These are phyloP conservation scores for Oscheius sp. DNA, from an alignment of 2,888 invertebrate species.

Conservation along the genomic window DNA sequence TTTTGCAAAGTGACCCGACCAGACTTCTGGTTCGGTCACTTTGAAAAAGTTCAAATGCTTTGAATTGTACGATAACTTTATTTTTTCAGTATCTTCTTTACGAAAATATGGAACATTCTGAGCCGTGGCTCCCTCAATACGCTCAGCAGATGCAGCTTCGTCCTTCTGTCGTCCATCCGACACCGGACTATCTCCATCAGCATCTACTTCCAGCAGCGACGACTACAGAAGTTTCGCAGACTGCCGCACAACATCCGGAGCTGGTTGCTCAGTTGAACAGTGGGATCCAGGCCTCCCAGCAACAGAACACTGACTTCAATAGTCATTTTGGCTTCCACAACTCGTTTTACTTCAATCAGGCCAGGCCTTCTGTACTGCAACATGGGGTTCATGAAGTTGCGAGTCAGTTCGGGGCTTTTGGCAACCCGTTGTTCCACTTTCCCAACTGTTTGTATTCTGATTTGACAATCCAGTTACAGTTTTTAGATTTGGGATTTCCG, in stretches of 20 bases:
- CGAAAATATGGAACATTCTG: not conserved
- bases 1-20: too few species aligned
- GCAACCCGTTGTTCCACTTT: not conserved
- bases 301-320: not conserved
- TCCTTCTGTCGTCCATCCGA: slow-evolving; percentile 4
- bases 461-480: not conserved
- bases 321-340: not conserved
- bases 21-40: too few species aligned
- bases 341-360: not conserved
- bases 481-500: not conserved
- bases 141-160: slow-evolving; percentile 11
- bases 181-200: not conserved
- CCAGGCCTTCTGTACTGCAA: slow-evolving; percentile 10
- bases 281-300: not conserved
- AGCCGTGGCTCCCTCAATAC: slow-evolving; percentile 1
- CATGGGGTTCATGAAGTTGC: not conserved
- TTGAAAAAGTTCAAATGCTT: too few species aligned
- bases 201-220: not conserved
- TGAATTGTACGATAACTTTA: too few species aligned
- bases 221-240: not conserved
- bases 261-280: slow-evolving; percentile 10
- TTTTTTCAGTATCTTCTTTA: not conserved
- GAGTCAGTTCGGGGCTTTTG: not conserved
- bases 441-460: not conserved
- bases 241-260: slow-evolving; percentile 12